Conservation (phyloP, 2,113 vertebrate genomes). For the Halichoerus grypus region DNA sequence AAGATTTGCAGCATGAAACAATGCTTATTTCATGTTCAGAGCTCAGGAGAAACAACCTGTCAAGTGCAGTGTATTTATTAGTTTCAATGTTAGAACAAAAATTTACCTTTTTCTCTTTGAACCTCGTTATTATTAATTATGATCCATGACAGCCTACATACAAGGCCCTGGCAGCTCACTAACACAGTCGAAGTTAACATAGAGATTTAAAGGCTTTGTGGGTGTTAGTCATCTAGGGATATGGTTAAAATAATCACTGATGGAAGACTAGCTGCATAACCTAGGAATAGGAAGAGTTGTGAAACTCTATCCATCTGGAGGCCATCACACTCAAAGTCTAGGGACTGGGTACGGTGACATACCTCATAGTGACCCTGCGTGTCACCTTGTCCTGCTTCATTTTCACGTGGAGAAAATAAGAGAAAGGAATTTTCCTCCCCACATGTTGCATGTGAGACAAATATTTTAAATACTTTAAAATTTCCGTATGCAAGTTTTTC, state of each 20-base stretch:
- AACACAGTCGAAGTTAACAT: background rate
- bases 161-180: background rate
- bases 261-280: background rate
- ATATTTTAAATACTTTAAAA: background rate
- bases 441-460: background rate
- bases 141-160: background rate
- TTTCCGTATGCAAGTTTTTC: background rate
- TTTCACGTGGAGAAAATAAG: background rate
- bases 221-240: background rate
- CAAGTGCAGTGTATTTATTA: background rate
- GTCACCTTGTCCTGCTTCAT: background rate
- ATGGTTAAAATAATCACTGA: background rate
- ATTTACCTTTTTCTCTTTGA: background rate
- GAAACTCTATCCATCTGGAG: background rate
- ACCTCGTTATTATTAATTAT: conserved; percentile 7
- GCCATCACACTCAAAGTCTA: background rate
- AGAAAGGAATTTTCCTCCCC: background rate
- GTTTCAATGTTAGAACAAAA: background rate
- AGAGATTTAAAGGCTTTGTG: background rate
- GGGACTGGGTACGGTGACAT: accelerated
- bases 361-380: accelerated
- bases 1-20: background rate
- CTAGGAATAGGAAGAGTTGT: background rate
- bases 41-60: background rate
- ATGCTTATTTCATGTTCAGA: background rate